Percentiles rank a stretch among this genome's conserved stretches.
Conservation (phyloP, 1,140 invertebrate genomes). For the Halictus rubicundus region DNA sequence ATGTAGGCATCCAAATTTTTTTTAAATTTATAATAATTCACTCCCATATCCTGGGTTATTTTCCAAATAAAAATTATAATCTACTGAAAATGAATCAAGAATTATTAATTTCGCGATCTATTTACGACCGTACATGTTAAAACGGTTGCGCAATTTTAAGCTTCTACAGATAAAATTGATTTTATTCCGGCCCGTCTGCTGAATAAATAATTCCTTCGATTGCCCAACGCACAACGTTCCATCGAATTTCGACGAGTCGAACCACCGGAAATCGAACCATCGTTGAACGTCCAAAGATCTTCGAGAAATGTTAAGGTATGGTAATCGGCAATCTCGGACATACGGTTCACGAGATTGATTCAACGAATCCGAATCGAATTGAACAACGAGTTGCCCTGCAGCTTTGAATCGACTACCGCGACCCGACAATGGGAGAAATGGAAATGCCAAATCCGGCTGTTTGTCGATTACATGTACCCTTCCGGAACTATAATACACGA, state of each 20-base stretch:
- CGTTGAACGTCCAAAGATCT: neutral
- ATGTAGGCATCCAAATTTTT: too few relatives aligned
- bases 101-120: too few relatives aligned
- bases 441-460: slow-evolving; percentile 57
- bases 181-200: too few relatives aligned
- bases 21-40: too few relatives aligned
- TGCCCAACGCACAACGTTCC: too few relatives aligned
- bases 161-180: too few relatives aligned
- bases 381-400: slow-evolving; percentile 28
- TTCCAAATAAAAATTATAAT: too few relatives aligned
- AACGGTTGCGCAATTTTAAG: too few relatives aligned
- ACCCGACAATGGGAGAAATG: slow-evolving; percentile 51
- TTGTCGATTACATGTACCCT: slow-evolving; percentile 20
- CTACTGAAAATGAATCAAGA: too few relatives aligned
- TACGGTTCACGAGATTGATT: slow-evolving; percentile 37
- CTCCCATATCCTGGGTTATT: too few relatives aligned
- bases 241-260: neutral
- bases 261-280: neutral
- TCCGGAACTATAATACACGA: neutral
- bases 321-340: slow-evolving; percentile 28
- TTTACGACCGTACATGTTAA: too few relatives aligned
- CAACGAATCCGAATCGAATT: slow-evolving; percentile 44
- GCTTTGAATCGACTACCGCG: slow-evolving; percentile 46
- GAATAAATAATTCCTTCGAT: neutral
- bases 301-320: neutral